Evolutionary conservation across 2,113 vertebrate species (phyloP).

Genomic region (Jaculus jaculus): DNA sequence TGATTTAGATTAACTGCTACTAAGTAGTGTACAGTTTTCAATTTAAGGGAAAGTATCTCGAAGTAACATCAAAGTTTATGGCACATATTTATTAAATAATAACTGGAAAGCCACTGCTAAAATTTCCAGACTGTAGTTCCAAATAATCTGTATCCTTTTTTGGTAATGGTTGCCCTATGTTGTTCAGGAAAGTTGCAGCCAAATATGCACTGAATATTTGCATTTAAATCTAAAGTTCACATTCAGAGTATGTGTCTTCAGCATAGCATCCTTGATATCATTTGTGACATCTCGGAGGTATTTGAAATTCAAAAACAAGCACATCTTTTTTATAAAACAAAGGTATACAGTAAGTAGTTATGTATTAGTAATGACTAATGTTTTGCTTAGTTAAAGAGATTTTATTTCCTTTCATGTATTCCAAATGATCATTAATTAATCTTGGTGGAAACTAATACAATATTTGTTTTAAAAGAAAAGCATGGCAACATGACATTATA

Average conservation of each 20-base stretch:
- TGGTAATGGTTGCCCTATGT: slow-evolving; percentile 12
- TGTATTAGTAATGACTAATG: neutral
- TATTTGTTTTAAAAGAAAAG: slow-evolving; percentile 39
- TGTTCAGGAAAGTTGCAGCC: neutral
- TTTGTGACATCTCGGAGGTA: neutral
- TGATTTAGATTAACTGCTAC: slow-evolving; percentile 5
- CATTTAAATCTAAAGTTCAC: slow-evolving; percentile 3
- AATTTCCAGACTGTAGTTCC: slow-evolving; percentile 9
- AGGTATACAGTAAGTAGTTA: neutral
- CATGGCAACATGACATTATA: neutral
- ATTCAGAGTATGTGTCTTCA: neutral
- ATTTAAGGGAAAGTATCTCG: neutral
- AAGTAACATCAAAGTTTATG: neutral
- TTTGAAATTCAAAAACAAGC: neutral
- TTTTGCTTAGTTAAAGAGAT: neutral
- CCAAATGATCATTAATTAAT: neutral
- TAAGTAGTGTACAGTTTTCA: slow-evolving; percentile 23
- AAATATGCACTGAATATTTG: slow-evolving; percentile 11
- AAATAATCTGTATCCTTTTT: neutral
- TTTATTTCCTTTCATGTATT: neutral
- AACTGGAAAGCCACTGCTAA: neutral
- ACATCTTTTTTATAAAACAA: slow-evolving; percentile 28
- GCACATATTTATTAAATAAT: neutral
- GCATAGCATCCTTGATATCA: neutral
- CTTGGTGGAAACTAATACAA: neutral